Percentiles rank a stretch among this genome's conserved stretches.
Evolutionary conservation across 1,140 invertebrate genomes (phyloP).

Genomic region (Eurytemora carolleeae): DNA sequence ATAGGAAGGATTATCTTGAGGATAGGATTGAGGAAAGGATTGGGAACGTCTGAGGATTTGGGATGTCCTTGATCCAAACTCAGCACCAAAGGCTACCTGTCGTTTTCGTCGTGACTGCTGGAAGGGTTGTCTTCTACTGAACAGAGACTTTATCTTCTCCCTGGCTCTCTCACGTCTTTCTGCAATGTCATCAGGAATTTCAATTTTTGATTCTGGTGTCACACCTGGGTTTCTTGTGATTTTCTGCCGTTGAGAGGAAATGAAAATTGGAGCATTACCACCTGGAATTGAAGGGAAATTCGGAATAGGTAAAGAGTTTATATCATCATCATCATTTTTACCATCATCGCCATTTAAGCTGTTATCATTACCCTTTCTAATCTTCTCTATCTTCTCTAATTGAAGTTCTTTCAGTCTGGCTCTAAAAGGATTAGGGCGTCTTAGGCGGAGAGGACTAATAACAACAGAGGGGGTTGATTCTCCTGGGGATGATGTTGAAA

Average conservation of each 20-base stretch:
- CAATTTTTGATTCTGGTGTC: background rate
- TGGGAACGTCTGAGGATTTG: conserved; percentile 3
- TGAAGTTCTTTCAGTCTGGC: conserved; percentile 10
- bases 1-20: background rate
- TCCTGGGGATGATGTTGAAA: background rate
- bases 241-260: conserved; percentile 7
- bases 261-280: conserved; percentile 12
- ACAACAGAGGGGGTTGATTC: conserved; percentile 1
- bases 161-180: conserved; percentile 5
- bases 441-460: background rate
- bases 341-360: background rate
- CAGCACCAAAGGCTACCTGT: conserved; percentile 11
- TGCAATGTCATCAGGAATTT: conserved; percentile 1
- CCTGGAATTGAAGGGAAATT: background rate
- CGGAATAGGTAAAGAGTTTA: background rate
- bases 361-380: background rate
- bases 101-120: conserved; percentile 1
- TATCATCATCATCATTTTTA: background rate
- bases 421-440: conserved; percentile 7
- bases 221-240: background rate
- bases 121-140: background rate
- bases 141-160: conserved; percentile 6
- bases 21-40: background rate
- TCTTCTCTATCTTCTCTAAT: background rate
- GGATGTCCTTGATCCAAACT: conserved; percentile 13